Evolutionary conservation across 2,797 vertebrate genomes (phyloP).

Genomic region (Chaetodon trifasciatus): DNA sequence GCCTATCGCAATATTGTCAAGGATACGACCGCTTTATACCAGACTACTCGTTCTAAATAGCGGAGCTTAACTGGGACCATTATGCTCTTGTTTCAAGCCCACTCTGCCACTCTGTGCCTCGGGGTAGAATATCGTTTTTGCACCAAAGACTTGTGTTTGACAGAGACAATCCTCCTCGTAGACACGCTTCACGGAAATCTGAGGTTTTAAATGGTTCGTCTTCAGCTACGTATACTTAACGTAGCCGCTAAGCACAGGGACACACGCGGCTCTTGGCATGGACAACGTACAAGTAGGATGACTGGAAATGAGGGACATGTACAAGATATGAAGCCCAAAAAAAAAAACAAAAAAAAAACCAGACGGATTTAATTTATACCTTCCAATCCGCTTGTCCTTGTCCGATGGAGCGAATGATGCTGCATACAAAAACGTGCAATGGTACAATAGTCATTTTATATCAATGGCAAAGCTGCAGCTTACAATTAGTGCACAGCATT

Average conservation of each 20-base stretch:
- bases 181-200: constrained; percentile 49
- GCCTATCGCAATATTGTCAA: constrained; percentile 23
- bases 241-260: constrained; percentile 25
- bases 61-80: constrained; percentile 51
- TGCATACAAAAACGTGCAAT: not conserved
- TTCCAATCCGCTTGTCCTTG: not conserved
- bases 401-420: not conserved
- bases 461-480: not conserved
- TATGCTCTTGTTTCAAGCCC: constrained; percentile 54
- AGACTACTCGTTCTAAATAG: constrained; percentile 47
- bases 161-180: constrained; percentile 57
- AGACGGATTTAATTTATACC: constrained; percentile 3
- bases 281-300: constrained; percentile 32
- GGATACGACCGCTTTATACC: constrained; percentile 18
- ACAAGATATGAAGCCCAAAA: not conserved
- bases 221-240: constrained; percentile 33
- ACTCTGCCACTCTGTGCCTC: constrained; percentile 59
- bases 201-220: constrained; percentile 50
- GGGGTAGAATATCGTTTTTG: constrained; percentile 58
- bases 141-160: constrained; percentile 61
- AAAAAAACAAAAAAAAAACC: not conserved
- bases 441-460: not conserved
- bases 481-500: not conserved
- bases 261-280: constrained; percentile 29
- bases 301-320: constrained; percentile 17